Conservation (phyloP, 1,140 invertebrate species). For the Pissodes strobi region DNA sequence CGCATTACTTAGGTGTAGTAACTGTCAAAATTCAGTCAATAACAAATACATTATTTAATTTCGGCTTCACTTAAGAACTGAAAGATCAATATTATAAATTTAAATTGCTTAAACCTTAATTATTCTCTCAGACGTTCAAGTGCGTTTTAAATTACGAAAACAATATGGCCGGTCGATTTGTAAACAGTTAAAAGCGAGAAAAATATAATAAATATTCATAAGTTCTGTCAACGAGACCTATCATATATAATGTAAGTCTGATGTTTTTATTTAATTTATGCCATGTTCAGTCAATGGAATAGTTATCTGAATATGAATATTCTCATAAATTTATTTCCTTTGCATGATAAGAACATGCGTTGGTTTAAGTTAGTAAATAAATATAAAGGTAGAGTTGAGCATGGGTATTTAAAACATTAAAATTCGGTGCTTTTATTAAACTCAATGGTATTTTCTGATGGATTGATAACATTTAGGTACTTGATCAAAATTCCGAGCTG, state of each 20-base stretch:
- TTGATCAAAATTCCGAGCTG: no score
- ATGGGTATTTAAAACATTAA: no score
- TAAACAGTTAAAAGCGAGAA: slow-evolving; percentile 17
- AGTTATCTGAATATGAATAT: slow-evolving; percentile 12
- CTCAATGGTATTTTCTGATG: no score
- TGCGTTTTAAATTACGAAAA: slow-evolving; percentile 5
- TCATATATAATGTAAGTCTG: slow-evolving; percentile 13
- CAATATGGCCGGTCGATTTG: slow-evolving; percentile 18
- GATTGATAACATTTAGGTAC: no score
- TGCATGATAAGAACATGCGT: background rate
- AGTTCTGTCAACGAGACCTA: slow-evolving; percentile 13
- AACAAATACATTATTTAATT: no score
- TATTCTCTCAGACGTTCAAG: background rate
- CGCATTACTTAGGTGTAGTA: no score
- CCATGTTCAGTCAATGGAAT: slow-evolving; percentile 7
- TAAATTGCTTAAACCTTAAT: no score
- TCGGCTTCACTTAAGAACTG: no score
- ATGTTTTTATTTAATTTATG: slow-evolving; percentile 27
- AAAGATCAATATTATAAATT: no score
- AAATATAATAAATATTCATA: slow-evolving; percentile 26
- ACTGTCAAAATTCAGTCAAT: no score
- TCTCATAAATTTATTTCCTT: slow-evolving; percentile 15
- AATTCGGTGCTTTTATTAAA: no score
- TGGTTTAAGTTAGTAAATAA: background rate
- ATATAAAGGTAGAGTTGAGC: no score